A percentile compares a stretch with the other conserved stretches of the same genome.
Evolutionary conservation across 2,113 vertebrate genomes (phyloP).

Genomic region (Tringa solitaria): DNA sequence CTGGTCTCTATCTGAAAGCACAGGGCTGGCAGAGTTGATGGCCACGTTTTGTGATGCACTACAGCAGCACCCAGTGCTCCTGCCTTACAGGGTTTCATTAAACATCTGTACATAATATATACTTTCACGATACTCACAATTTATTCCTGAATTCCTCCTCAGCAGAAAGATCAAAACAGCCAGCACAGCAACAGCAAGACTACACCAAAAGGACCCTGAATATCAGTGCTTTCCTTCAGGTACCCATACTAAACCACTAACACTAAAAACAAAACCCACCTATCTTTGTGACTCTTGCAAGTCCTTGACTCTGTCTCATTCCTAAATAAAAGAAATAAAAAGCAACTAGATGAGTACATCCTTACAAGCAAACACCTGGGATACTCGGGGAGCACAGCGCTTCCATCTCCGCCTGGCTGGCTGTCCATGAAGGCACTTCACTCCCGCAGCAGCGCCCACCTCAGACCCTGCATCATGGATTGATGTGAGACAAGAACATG

Average conservation of each 20-base stretch:
- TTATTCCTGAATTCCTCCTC: not conserved
- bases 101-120: not conserved
- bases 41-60: rapidly evolving
- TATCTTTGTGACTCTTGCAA: not conserved
- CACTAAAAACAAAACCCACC: not conserved
- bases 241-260: not conserved
- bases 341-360: not conserved
- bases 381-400: not conserved
- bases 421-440: too few species aligned
- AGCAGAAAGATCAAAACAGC: not conserved
- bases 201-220: not conserved
- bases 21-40: not conserved
- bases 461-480: rapidly evolving
- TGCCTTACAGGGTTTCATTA: not conserved
- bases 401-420: not conserved
- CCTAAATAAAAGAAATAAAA: not conserved
- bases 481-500: rapidly evolving
- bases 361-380: not conserved
- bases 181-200: not conserved
- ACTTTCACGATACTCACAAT: not conserved
- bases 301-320: not conserved
- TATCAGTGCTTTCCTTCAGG: rapidly evolving
- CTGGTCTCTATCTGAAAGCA: rapidly evolving
- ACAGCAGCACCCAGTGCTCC: rapidly evolving
- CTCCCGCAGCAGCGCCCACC: rapidly evolving